Conservation (phyloP, 2,888 invertebrate species). For the Coleophora flavipennella region DNA sequence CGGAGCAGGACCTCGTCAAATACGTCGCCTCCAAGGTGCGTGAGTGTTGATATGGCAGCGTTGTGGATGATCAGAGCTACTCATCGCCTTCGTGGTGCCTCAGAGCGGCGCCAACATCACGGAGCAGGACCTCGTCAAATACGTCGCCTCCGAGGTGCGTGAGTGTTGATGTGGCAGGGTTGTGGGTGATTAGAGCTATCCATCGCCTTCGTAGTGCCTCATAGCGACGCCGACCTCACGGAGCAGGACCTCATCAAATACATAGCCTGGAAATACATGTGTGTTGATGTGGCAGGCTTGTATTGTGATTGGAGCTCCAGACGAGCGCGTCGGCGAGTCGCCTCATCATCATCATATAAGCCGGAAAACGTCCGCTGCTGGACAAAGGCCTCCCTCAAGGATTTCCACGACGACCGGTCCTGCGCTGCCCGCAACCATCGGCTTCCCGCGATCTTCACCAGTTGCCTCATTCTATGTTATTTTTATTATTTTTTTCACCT, state of each 20-base stretch:
- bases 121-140: constrained; percentile 69
- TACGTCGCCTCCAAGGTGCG: constrained; percentile 62
- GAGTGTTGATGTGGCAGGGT: not conserved
- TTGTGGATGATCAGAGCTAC: constrained; percentile 65
- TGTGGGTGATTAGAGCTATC: constrained; percentile 71
- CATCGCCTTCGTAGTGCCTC: constrained; percentile 80
- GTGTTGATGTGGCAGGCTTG: not conserved
- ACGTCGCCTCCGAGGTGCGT: constrained; percentile 57
- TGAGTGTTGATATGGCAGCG: not conserved
- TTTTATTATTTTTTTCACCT: too few relatives aligned
- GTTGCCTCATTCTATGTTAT: too few relatives aligned
- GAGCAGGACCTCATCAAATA: constrained; percentile 71
- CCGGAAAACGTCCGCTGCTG: too few relatives aligned
- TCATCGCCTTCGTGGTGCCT: constrained; percentile 81
- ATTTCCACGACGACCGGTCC: too few relatives aligned
- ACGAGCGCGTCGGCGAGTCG: not conserved
- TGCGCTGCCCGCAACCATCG: too few relatives aligned
- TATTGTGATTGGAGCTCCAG: not conserved
- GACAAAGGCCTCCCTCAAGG: not conserved
- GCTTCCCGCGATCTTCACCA: too few relatives aligned
- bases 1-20: constrained; percentile 68
- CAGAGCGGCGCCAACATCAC: constrained; percentile 64
- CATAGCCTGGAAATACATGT: constrained; percentile 52
- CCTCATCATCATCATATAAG: too few relatives aligned
- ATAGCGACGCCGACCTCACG: constrained; percentile 59